Base-by-base conservation (phyloP, 1,140 invertebrate genomes). In the Dufourea novaeangliae region DNA sequence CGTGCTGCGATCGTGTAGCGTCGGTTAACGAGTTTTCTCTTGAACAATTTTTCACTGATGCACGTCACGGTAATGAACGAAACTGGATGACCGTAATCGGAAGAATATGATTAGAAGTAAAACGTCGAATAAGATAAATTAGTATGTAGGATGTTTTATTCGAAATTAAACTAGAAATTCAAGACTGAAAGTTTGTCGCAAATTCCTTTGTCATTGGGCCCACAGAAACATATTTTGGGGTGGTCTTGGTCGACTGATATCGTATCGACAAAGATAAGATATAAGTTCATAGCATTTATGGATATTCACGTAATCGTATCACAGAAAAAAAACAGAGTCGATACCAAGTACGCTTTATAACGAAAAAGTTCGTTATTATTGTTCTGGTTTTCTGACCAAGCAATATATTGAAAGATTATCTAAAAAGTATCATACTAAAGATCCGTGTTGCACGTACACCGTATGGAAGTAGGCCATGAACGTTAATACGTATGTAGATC, bases 391-490 rank as follows among this genome's bases (percentile, higher is more conserved):
- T 14, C 29, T n/a, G 44, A 52, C 20, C 14, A n/a, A 25, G 41
- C 14, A 14, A 52, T 4, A 29, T 39, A 39, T 50, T 66, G 52
- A 44, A 56, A 20, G 39, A 32, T 67, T 29, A 32, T 56, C 20
- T 29, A 14, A 34, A 25, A 57, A 67, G 27, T 57, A 54, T 74
- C 61, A 25, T 54, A 8, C 25, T 10, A 22, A n/a, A 57, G 22
- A 29, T 41, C 52, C 44, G 11, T 11, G 44, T 64, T 63, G 39
- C 11, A 22, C 37, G 63, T 57, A 34, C 37, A 44, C 50, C 17
- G 20, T n/a, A n/a, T n/a, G 27, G 14, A 75, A 75, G 63, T 75
- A 75, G 72, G 72, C 63, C 72, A 75, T n/a, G 52, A 68, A 68
- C 52, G 72, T 50, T 50, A 8, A 50, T 50, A 50, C 46, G 46